Evolutionary conservation across 2,113 vertebrate species (phyloP).

Genomic region (Seriola rivoliana): DNA sequence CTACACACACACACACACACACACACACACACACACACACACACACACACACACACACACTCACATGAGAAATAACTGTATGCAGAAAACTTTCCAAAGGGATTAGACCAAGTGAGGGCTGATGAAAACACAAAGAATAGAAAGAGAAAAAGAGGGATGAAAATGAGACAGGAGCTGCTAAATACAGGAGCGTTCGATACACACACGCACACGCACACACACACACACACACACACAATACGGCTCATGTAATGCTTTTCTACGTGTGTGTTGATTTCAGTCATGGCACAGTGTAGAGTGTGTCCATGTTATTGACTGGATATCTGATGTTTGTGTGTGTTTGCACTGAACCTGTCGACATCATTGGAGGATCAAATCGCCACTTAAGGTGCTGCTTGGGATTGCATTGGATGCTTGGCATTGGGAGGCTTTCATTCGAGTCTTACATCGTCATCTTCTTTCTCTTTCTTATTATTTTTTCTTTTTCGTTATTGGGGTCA

Average conservation of each 20-base stretch:
- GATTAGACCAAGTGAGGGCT: not conserved
- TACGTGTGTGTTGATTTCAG: not conserved
- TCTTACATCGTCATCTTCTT: not conserved
- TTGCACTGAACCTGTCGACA: conserved; percentile 31
- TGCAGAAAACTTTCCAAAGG: conserved; percentile 19
- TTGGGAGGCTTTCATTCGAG: not conserved
- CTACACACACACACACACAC: not conserved
- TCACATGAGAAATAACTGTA: conserved; percentile 21
- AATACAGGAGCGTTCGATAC: too few species aligned
- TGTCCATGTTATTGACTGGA: conserved; percentile 5
- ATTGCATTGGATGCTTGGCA: not conserved
- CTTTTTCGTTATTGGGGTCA: not conserved
- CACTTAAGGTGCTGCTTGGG: conserved; percentile 43
- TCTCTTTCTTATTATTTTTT: not conserved
- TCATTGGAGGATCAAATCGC: conserved; percentile 29
- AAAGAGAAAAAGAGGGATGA: too few species aligned
- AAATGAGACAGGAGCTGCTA: too few species aligned
- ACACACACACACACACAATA: not conserved
- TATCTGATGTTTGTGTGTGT: not conserved
- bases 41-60: not conserved
- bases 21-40: not conserved
- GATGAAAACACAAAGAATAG: conserved; percentile 6
- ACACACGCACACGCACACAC: too few species aligned
- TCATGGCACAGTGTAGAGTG: not conserved
- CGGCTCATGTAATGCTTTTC: conserved; percentile 1